Evolutionary conservation across 2,888 invertebrate species (phyloP).

Genomic region (Drosophila sordidapex): DNA sequence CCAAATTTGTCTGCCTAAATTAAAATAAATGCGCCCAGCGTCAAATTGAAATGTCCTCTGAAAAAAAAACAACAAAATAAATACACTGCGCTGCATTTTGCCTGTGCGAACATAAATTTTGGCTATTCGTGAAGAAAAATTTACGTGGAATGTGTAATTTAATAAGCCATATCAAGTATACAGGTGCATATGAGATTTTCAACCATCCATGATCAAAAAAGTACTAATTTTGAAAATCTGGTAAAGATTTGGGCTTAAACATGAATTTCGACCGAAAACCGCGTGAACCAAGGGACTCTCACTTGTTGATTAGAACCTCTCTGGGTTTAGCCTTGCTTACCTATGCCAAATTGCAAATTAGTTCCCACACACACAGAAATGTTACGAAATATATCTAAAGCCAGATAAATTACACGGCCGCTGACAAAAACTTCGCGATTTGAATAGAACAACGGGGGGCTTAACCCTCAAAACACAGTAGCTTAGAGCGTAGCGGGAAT

Average conservation of each 20-base stretch:
- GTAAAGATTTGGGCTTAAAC: not conserved
- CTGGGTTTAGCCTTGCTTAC: not conserved
- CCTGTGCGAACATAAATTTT: conserved; percentile 42
- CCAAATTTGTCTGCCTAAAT: conserved; percentile 68
- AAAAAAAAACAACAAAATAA: conserved; percentile 4
- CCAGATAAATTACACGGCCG: conserved; percentile 66
- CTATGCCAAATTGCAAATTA: conserved; percentile 20
- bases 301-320: not conserved
- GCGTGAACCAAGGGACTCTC: not conserved
- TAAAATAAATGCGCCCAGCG: conserved; percentile 64
- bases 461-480: conserved; percentile 31
- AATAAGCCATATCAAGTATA: conserved; percentile 48
- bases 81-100: conserved; percentile 31
- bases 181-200: conserved; percentile 12
- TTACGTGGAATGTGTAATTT: conserved; percentile 33
- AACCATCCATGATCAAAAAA: not conserved
- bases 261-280: not conserved
- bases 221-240: not conserved
- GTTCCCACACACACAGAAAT: conserved; percentile 10
- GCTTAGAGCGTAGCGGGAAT: conserved; percentile 21
- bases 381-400: conserved; percentile 62
- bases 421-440: conserved; percentile 65
- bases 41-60: conserved; percentile 29
- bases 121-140: conserved; percentile 29
- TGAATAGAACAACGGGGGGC: conserved; percentile 51